These are phyloP conservation scores for Magallana angulata DNA, from an alignment of 1,140 invertebrate species.

Conservation along the genomic window DNA sequence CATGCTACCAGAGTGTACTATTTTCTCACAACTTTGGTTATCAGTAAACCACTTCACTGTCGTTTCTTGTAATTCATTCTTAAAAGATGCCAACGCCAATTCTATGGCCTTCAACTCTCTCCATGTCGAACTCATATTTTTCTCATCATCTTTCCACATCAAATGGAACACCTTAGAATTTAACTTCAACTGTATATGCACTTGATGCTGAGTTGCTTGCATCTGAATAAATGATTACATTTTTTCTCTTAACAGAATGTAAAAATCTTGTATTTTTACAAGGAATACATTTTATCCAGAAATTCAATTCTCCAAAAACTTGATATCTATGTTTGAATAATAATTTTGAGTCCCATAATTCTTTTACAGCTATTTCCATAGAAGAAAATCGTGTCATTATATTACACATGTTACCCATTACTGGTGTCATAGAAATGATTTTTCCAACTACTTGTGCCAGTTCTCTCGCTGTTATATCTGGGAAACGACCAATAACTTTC, in stretches of 20 bases:
- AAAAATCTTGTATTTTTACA: background rate
- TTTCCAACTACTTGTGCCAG: no score
- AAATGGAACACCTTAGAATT: conserved; percentile 4
- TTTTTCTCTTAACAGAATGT: background rate
- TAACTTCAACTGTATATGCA: background rate
- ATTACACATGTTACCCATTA: background rate
- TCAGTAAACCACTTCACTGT: no score
- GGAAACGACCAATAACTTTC: conserved; percentile 47
- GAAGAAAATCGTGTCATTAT: conserved; percentile 42
- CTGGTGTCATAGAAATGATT: no score
- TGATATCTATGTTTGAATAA: background rate
- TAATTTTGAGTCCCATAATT: background rate
- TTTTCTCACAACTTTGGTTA: no score
- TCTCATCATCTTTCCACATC: background rate
- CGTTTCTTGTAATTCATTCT: no score
- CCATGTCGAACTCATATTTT: conserved; percentile 27
- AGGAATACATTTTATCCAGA: background rate
- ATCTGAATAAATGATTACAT: conserved; percentile 12
- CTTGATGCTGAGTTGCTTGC: conserved; percentile 23
- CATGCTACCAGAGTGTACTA: background rate
- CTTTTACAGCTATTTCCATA: background rate
- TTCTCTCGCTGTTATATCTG: background rate
- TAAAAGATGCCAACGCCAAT: no score
- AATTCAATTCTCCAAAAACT: background rate
- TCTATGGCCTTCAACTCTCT: background rate